Conservation (phyloP, 1,140 invertebrate genomes). For the Mactra quadrangularis region DNA sequence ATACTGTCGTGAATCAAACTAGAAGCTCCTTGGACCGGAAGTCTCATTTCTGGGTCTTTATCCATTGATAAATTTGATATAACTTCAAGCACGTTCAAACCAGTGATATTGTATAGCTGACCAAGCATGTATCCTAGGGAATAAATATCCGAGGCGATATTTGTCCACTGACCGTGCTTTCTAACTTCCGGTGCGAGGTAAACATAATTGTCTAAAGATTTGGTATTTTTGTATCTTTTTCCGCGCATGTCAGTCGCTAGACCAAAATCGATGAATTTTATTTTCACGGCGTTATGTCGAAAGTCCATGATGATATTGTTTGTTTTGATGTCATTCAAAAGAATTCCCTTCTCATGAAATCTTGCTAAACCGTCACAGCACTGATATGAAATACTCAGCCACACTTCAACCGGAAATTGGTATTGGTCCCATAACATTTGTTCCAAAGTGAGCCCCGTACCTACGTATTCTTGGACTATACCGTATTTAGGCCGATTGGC, state of each 20-base stretch:
- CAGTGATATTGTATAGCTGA: constrained; percentile 25
- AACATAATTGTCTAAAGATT: constrained; percentile 53
- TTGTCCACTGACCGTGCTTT: constrained; percentile 24
- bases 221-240: constrained; percentile 49
- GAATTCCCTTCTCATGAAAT: constrained; percentile 56
- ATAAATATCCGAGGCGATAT: constrained; percentile 50
- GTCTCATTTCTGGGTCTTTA: constrained; percentile 31
- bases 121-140: constrained; percentile 53
- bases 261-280: constrained; percentile 57
- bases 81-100: constrained; percentile 17
- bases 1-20: constrained; percentile 28
- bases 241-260: constrained; percentile 55
- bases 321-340: constrained; percentile 57
- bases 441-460: constrained; percentile 49
- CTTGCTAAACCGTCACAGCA: constrained; percentile 52
- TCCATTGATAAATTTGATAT: constrained; percentile 46
- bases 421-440: constrained; percentile 56
- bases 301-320: constrained; percentile 57
- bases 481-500: constrained; percentile 26
- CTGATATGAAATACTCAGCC: constrained; percentile 40
- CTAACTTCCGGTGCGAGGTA: constrained; percentile 64
- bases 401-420: constrained; percentile 22
- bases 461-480: constrained; percentile 59
- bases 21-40: constrained; percentile 17
- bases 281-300: background rate